phyloP scores from a whole-genome alignment of 1,140 invertebrate species.

The Asbolus verrucosus region DNA sequence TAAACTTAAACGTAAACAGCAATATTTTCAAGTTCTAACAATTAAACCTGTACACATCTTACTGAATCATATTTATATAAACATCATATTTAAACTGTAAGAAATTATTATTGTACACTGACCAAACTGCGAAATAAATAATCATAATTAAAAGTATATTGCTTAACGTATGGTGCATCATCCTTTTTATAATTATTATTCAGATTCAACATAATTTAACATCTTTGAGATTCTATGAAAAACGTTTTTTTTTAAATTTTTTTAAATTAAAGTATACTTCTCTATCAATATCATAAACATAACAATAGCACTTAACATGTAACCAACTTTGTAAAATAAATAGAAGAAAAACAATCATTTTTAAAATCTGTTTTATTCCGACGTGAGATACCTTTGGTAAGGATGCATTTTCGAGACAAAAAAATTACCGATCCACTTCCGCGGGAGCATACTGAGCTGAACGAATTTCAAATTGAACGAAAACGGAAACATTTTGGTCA shows the following conservation, averaged over 20 bases:
- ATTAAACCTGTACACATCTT: conserved; percentile 51
- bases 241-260: no score
- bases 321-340: conserved; percentile 1
- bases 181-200: conserved; percentile 16
- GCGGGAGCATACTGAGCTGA: background rate
- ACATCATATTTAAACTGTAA: conserved; percentile 12
- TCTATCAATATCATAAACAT: conserved; percentile 10
- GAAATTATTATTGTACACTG: conserved; percentile 21
- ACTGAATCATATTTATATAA: conserved; percentile 12
- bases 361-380: no score
- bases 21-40: conserved; percentile 53
- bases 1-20: conserved; percentile 53
- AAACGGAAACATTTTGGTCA: conserved; percentile 14
- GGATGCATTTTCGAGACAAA: background rate
- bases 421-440: background rate
- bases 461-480: conserved; percentile 3
- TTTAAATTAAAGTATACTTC: conserved; percentile 5
- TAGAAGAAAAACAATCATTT: conserved; percentile 5
- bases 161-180: conserved; percentile 26
- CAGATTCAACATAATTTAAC: no score
- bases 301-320: conserved; percentile 4
- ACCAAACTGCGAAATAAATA: conserved; percentile 32
- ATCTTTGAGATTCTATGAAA: conserved; percentile 24
- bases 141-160: conserved; percentile 20
- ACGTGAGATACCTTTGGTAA: conserved; percentile 14